Base-by-base conservation (phyloP, 2,113 vertebrate species). In the Paracanthobrama guichenoti region DNA sequence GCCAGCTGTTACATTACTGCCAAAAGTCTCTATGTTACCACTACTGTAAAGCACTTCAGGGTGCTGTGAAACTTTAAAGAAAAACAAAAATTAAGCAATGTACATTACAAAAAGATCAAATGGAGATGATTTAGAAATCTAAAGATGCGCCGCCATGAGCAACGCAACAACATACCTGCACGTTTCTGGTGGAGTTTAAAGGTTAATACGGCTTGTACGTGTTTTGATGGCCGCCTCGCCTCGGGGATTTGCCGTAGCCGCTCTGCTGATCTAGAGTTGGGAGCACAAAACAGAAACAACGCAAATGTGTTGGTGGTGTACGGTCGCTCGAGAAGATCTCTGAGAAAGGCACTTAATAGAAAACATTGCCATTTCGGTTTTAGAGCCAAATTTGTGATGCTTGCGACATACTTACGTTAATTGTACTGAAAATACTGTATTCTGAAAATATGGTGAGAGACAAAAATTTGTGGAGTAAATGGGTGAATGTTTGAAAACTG, bases 171-270 rank as follows among this genome's bases (percentile, higher is more conserved):
- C 96, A 77, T 98, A 99, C 97, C 97, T 98, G 94, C 93, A 93
- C 92, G 90, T 93, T 91, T 88, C 89, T 89, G 94, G 94, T 93
- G 93, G 93, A 91, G 93, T 95, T 88, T 94, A 94, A 94, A 94
- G 31, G 76, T 60, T 97, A 99, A 95, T 99, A 99, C 83, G 98
- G 97, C 96, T 98, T 98, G 97, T 99, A 99, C 94, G 95, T 99
- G 96, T 98, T 99, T 96, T 96, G 96, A 96, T 99, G 97, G 91
- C 96, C 96, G 76, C 96, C 96, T 94, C 97, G 95, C 92, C 98
- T 96, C 91, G 96, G 96, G 89, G 97, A 96, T 95, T 99, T 99
- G 86, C 98, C 97, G 91, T 99, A 99, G 94, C 97, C 97, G 94
- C 94, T 97, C 92, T 97, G 96, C 91, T 97, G 96, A 96, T 97